phyloP scores from a whole-genome alignment of 1,140 invertebrate genomes.

The Drosophila quadrilineata region DNA sequence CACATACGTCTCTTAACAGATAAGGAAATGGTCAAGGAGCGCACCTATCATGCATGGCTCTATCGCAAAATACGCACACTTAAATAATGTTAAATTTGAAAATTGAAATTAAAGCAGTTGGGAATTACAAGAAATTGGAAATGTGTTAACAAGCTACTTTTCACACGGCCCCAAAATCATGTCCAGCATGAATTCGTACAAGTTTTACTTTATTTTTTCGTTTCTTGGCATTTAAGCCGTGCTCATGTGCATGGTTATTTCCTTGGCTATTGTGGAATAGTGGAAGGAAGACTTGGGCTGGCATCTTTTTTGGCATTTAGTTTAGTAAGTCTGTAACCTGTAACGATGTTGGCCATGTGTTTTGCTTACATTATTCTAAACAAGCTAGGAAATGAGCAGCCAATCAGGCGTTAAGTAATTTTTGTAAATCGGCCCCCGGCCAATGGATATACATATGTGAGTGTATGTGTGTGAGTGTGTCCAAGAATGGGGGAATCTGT shows the following conservation, averaged over 20 bases:
- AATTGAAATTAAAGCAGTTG: constrained; percentile 5
- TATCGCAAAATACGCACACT: constrained; percentile 68
- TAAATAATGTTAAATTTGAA: constrained; percentile 25
- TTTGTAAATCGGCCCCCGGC: constrained; percentile 42
- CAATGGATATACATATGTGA: too few species aligned
- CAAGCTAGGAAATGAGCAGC: constrained; percentile 44
- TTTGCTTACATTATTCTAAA: constrained; percentile 65
- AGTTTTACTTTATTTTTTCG: too few species aligned
- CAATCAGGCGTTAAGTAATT: constrained; percentile 52
- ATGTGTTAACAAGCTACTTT: constrained; percentile 46
- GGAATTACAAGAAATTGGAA: constrained; percentile 8
- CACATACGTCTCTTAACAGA: constrained; percentile 46
- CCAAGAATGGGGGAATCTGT: constrained; percentile 19
- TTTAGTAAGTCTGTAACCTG: constrained; percentile 24
- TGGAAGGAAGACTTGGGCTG: constrained; percentile 37
- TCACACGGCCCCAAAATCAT: constrained; percentile 55
- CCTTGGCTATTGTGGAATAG: constrained; percentile 30
- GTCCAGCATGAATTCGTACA: constrained; percentile 64
- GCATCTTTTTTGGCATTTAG: constrained; percentile 53
- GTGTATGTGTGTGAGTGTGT: too few species aligned
- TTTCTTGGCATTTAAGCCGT: too few species aligned
- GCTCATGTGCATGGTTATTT: constrained; percentile 15
- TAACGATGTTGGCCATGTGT: constrained; percentile 39
- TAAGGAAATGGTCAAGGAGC: constrained; percentile 64
- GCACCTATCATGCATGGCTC: constrained; percentile 65